Percentiles rank a stretch among this genome's conserved stretches.
These are phyloP conservation scores for Ammodytes dubius DNA, from an alignment of 2,113 vertebrate species.

Conservation along the genomic window DNA sequence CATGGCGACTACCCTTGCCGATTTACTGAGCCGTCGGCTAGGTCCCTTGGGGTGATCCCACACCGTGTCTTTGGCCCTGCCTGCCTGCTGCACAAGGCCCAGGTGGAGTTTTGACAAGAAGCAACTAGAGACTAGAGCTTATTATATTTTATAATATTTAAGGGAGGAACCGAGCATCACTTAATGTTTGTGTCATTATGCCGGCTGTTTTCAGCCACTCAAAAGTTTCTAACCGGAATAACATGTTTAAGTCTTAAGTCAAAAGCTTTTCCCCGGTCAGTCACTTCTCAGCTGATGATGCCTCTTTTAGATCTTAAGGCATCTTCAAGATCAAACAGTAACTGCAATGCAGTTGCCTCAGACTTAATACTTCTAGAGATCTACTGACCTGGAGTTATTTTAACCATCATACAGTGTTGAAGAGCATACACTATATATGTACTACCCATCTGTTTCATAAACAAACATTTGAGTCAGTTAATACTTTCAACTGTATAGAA, in stretches of 20 bases:
- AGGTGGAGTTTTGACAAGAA: slow-evolving; percentile 73
- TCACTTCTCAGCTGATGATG: slow-evolving; percentile 1
- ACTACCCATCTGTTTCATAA: neutral
- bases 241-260: neutral
- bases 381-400: neutral
- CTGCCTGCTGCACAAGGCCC: slow-evolving; percentile 82
- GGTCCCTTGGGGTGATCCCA: slow-evolving; percentile 87
- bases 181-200: slow-evolving; percentile 36
- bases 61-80: slow-evolving; percentile 91
- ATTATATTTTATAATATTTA: slow-evolving; percentile 53
- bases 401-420: neutral
- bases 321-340: neutral
- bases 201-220: slow-evolving; percentile 38
- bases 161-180: slow-evolving; percentile 27
- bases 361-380: neutral
- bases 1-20: slow-evolving; percentile 94
- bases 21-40: slow-evolving; percentile 83
- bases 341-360: neutral
- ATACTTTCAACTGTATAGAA: neutral
- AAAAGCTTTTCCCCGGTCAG: neutral
- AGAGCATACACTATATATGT: neutral
- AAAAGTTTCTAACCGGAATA: slow-evolving; percentile 15
- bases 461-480: neutral
- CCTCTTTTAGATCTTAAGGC: neutral
- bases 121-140: slow-evolving; percentile 45